These are phyloP conservation scores for Luperina testacea DNA, from an alignment of 2,888 invertebrate species.

Conservation along the genomic window DNA sequence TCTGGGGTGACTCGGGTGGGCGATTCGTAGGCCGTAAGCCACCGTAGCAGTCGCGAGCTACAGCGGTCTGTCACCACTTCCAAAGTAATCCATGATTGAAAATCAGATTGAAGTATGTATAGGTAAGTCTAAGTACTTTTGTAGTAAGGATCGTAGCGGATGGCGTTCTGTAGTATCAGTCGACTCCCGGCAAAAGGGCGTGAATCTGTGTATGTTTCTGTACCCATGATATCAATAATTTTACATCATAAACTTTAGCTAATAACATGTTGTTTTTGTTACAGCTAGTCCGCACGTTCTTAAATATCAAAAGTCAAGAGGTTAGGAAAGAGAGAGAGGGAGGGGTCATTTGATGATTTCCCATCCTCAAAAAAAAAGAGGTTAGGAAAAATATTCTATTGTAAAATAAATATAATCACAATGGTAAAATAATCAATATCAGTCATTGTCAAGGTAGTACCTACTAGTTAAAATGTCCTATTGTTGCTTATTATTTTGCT, in stretches of 20 bases:
- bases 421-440: neutral
- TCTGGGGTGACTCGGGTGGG: neutral
- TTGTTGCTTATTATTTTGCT: neutral
- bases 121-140: neutral
- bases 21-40: conserved; percentile 8
- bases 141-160: neutral
- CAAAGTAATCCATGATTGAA: neutral
- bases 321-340: no score
- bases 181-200: neutral
- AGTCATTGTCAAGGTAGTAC: neutral
- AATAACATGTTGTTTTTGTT: neutral
- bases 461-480: neutral
- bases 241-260: neutral
- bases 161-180: neutral
- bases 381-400: no score
- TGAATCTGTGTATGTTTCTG: neutral
- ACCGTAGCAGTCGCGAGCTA: neutral
- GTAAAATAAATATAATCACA: no score
- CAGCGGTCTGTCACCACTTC: neutral
- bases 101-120: neutral
- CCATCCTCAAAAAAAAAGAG: neutral
- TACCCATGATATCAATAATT: neutral
- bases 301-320: neutral
- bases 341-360: no score
- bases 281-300: neutral